phyloP scores from a whole-genome alignment of 2,797 vertebrate genomes.

The Lagocephalus sceleratus region DNA sequence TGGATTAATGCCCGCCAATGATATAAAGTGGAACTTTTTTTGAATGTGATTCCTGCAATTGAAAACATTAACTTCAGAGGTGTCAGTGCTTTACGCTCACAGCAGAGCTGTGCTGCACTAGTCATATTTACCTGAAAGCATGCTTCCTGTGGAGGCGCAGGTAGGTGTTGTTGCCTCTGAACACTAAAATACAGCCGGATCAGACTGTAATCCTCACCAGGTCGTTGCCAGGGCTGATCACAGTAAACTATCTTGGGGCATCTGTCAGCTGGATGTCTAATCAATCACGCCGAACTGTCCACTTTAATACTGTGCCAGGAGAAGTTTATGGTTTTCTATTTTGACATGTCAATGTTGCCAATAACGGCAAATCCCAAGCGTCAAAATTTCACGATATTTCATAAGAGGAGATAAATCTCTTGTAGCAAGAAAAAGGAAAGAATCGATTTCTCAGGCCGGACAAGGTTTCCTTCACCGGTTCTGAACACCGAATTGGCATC shows the following conservation, averaged over 20 bases:
- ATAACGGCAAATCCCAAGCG: conserved; percentile 52
- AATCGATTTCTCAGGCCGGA: conserved; percentile 11
- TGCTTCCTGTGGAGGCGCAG: not conserved
- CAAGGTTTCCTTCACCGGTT: conserved; percentile 23
- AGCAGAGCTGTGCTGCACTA: conserved; percentile 11
- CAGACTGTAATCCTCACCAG: conserved; percentile 73
- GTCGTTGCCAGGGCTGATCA: conserved; percentile 66
- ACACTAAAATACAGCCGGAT: conserved; percentile 72
- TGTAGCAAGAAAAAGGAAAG: conserved; percentile 26
- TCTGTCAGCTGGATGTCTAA: conserved; percentile 69
- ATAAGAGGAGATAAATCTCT: conserved; percentile 28
- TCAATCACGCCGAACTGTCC: conserved; percentile 69
- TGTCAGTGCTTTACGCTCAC: conserved; percentile 10
- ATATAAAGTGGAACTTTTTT: conserved; percentile 18
- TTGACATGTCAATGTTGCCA: conserved; percentile 62
- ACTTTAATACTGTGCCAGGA: conserved; percentile 72
- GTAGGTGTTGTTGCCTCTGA: conserved; percentile 49
- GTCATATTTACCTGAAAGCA: conserved; percentile 28
- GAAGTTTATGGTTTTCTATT: conserved; percentile 70
- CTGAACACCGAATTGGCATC: conserved; percentile 3
- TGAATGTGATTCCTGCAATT: conserved; percentile 28
- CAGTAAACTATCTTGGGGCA: conserved; percentile 70
- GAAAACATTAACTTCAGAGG: conserved; percentile 24
- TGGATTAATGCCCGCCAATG: conserved; percentile 52
- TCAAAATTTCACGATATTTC: conserved; percentile 55